Conservation (phyloP, 2,113 vertebrate species). For the Psilopogon haemacephalus region DNA sequence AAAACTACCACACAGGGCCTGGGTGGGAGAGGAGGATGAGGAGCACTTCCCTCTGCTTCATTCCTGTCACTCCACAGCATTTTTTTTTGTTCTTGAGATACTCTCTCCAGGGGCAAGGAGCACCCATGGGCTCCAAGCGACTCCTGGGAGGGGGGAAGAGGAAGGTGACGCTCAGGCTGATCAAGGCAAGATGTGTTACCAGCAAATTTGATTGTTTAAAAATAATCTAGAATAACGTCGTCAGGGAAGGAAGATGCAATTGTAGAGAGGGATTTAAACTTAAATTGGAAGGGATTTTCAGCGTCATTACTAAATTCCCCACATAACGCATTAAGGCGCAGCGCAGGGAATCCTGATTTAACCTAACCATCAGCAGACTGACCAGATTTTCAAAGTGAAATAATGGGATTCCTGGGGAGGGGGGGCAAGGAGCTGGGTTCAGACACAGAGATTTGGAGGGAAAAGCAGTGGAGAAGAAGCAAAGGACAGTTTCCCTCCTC, state of each 20-base stretch:
- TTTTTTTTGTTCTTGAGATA: conserved; percentile 46
- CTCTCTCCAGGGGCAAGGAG: not conserved
- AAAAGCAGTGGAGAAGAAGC: not conserved
- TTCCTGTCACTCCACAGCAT: conserved; percentile 22
- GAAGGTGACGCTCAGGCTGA: not conserved
- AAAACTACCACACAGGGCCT: not conserved
- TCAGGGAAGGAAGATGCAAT: conserved; percentile 15
- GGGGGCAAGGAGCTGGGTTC: not conserved
- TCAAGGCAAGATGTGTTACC: not conserved
- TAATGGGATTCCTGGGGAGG: not conserved
- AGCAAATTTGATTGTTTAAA: conserved; percentile 40
- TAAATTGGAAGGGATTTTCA: conserved; percentile 52
- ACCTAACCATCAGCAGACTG: conserved; percentile 12
- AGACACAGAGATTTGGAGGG: not conserved
- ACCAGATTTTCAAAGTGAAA: conserved; percentile 51
- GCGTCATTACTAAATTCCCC: conserved; percentile 17
- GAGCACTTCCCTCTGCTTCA: not conserved
- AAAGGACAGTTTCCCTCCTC: not conserved
- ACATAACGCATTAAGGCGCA: conserved; percentile 13
- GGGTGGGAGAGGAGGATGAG: not conserved
- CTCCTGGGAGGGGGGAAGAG: not conserved
- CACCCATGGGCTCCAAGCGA: not conserved
- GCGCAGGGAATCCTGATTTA: conserved; percentile 54
- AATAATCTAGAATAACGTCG: conserved; percentile 46
- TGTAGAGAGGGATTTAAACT: conserved; percentile 35